Conservation (phyloP, 2,113 vertebrate genomes). For the Dermatemys mawii region DNA sequence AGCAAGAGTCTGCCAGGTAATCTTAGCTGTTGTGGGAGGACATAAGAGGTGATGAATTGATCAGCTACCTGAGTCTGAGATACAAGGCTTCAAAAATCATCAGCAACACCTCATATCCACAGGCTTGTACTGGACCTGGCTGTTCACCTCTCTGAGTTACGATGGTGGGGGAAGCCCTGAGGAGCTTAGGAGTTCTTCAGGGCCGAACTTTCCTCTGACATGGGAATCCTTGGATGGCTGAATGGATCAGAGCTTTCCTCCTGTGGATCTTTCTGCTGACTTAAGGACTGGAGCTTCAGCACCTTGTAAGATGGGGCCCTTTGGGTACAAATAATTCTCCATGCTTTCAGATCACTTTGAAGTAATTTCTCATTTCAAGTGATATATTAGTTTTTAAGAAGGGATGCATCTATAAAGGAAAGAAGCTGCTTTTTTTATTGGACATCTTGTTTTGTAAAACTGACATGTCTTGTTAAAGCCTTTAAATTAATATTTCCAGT, state of each 20-base stretch:
- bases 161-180: not conserved
- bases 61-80: not conserved
- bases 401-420: slow-evolving; percentile 30
- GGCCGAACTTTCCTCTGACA: not conserved
- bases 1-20: not conserved
- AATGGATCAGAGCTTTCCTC: not conserved
- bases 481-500: slow-evolving; percentile 29
- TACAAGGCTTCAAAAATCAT: not conserved
- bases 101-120: not conserved
- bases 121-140: not conserved
- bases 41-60: not conserved
- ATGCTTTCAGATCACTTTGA: slow-evolving; percentile 31
- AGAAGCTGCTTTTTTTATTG: slow-evolving; percentile 19
- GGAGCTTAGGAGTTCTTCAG: not conserved
- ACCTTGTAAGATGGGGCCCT: not conserved
- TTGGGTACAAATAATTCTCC: slow-evolving; percentile 1
- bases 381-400: slow-evolving; percentile 17
- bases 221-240: not conserved
- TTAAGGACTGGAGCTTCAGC: not conserved
- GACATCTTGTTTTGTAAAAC: slow-evolving; percentile 35
- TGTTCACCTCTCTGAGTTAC: not conserved
- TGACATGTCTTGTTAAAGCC: slow-evolving; percentile 60
- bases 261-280: not conserved
- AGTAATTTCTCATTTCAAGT: slow-evolving; percentile 16
- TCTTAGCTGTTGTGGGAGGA: not conserved